A percentile compares a stretch with the other conserved stretches of the same genome.
Conservation (phyloP, 2,113 vertebrate genomes). For the Pachyramphus minor region DNA sequence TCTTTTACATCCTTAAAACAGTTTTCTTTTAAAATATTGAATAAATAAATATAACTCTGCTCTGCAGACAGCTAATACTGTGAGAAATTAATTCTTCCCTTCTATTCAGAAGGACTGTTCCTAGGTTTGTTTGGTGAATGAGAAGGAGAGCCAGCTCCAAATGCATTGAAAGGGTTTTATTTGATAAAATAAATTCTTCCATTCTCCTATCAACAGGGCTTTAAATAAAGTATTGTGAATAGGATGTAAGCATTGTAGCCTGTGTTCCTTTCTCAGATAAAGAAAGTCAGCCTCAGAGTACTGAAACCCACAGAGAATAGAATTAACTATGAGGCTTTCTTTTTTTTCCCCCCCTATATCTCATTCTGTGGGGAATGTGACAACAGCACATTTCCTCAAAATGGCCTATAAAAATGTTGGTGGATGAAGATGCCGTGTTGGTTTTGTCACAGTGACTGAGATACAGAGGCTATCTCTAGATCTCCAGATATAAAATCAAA, state of each 20-base stretch:
- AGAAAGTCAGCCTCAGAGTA: constrained; percentile 18
- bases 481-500: neutral
- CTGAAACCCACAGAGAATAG: constrained; percentile 30
- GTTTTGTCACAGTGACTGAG: neutral
- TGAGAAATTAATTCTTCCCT: constrained; percentile 48
- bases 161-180: constrained; percentile 34
- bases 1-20: neutral
- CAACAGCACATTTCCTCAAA: constrained; percentile 29
- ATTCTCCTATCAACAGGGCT: constrained; percentile 45
- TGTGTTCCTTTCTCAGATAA: constrained; percentile 52
- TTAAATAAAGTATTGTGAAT: constrained; percentile 58
- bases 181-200: constrained; percentile 61
- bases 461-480: neutral
- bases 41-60: neutral
- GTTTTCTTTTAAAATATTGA: constrained; percentile 17
- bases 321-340: neutral
- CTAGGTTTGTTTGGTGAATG: constrained; percentile 33
- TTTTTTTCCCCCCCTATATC: neutral
- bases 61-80: constrained; percentile 16
- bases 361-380: neutral
- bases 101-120: constrained; percentile 33
- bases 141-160: constrained; percentile 22
- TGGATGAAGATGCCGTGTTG: neutral
- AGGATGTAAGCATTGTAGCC: constrained; percentile 44
- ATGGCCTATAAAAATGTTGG: neutral